Evolutionary conservation across 2,113 vertebrate genomes (phyloP).

Genomic region (Seriola dumerili): DNA sequence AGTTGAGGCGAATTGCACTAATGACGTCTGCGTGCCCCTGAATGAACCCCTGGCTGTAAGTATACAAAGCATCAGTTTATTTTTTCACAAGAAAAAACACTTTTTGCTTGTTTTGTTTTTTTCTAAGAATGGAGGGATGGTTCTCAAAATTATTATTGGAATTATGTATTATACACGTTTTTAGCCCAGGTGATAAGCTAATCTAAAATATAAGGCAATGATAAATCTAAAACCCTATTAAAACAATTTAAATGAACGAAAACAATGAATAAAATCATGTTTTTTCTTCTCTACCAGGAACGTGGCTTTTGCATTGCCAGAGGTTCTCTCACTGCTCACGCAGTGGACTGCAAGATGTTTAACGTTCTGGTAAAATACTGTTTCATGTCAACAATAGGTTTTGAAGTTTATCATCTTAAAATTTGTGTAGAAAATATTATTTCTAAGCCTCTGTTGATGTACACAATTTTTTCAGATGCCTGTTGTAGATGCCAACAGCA

Average conservation of each 20-base stretch:
- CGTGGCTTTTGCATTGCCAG: slow-evolving; percentile 78
- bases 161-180: not conserved
- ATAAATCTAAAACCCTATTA: not conserved
- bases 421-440: not conserved
- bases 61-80: slow-evolving; percentile 13
- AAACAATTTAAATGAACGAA: not conserved
- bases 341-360: slow-evolving; percentile 80
- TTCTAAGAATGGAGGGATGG: not conserved
- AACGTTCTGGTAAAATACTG: slow-evolving; percentile 58
- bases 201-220: not conserved
- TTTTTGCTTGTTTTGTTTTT: no score
- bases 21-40: slow-evolving; percentile 67
- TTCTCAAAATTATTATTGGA: not conserved
- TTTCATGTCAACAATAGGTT: rapidly evolving
- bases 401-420: not conserved
- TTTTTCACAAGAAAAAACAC: not conserved
- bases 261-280: not conserved
- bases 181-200: no score
- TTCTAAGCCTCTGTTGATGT: not conserved
- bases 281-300: slow-evolving; percentile 53
- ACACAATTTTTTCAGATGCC: slow-evolving; percentile 52
- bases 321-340: slow-evolving; percentile 23
- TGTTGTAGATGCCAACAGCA: slow-evolving; percentile 60
- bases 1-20: slow-evolving; percentile 80
- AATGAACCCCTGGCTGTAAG: slow-evolving; percentile 77